phyloP scores from a whole-genome alignment of 2,888 invertebrate species.

The Omphaloscelis lunosa region DNA sequence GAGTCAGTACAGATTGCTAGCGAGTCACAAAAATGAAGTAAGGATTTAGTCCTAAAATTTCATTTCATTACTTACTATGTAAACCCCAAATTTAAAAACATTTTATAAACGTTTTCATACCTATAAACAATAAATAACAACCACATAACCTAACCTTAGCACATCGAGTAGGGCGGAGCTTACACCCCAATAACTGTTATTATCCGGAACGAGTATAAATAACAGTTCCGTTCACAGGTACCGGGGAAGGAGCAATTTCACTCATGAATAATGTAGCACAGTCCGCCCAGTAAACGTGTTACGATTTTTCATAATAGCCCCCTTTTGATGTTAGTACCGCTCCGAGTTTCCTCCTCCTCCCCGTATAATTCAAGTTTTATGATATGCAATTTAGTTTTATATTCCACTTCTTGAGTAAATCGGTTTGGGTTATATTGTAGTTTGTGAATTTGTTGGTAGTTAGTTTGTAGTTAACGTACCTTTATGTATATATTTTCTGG shows the following conservation, averaged over 20 bases:
- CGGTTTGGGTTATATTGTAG: conserved; percentile 56
- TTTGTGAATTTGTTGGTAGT: conserved; percentile 43
- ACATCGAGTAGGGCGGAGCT: conserved; percentile 76
- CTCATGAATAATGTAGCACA: conserved; percentile 86
- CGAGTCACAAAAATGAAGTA: not conserved
- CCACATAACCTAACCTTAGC: conserved; percentile 67
- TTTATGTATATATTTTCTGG: not conserved
- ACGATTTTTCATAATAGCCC: conserved; percentile 90
- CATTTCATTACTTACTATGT: not conserved
- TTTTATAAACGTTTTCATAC: conserved; percentile 20
- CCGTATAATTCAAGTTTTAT: conserved; percentile 79
- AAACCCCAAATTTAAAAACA: conserved; percentile 2
- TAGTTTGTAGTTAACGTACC: not conserved
- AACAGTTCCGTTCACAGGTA: conserved; percentile 81
- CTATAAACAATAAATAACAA: conserved; percentile 55
- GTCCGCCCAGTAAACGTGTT: conserved; percentile 89
- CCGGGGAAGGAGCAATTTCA: conserved; percentile 82
- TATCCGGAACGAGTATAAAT: conserved; percentile 82
- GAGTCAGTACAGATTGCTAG: too few species aligned
- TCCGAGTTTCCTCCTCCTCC: conserved; percentile 64
- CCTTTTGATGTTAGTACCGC: conserved; percentile 82
- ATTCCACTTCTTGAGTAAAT: conserved; percentile 68
- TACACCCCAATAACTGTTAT: conserved; percentile 80
- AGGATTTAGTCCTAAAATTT: not conserved
- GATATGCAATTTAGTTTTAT: conserved; percentile 85